Conservation (phyloP, 1,140 invertebrate genomes). For the Tetraneura akinire region DNA sequence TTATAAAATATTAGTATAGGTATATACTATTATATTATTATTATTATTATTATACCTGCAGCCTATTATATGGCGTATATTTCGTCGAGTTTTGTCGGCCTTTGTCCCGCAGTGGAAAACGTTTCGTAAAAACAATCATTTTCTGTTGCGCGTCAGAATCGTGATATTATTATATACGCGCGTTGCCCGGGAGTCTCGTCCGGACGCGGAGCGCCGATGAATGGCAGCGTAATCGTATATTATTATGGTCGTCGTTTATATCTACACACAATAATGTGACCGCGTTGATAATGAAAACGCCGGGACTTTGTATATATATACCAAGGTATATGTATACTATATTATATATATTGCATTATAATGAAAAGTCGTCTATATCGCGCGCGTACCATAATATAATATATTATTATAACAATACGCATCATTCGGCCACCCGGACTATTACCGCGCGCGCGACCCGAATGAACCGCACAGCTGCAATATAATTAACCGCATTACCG, state of each 20-base stretch:
- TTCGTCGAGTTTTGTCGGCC: conserved; percentile 5
- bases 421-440: conserved; percentile 43
- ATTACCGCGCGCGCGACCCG: not conserved
- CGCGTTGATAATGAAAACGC: not conserved
- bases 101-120: conserved; percentile 3
- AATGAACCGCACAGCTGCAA: conserved; percentile 30
- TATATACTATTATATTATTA: not conserved
- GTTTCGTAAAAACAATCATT: conserved; percentile 25
- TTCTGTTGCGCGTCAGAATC: not conserved
- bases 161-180: no score
- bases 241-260: not conserved
- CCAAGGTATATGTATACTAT: no score
- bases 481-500: conserved; percentile 29
- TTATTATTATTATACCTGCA: not conserved
- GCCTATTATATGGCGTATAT: not conserved
- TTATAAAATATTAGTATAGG: not conserved
- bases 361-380: not conserved
- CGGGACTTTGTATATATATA: not conserved
- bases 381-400: not conserved
- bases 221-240: not conserved
- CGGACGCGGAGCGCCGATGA: not conserved
- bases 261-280: not conserved
- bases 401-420: conserved; percentile 7
- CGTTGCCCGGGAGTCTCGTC: not conserved
- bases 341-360: no score